Conservation (phyloP, 2,113 vertebrate genomes). For the Microtus richardsoni region DNA sequence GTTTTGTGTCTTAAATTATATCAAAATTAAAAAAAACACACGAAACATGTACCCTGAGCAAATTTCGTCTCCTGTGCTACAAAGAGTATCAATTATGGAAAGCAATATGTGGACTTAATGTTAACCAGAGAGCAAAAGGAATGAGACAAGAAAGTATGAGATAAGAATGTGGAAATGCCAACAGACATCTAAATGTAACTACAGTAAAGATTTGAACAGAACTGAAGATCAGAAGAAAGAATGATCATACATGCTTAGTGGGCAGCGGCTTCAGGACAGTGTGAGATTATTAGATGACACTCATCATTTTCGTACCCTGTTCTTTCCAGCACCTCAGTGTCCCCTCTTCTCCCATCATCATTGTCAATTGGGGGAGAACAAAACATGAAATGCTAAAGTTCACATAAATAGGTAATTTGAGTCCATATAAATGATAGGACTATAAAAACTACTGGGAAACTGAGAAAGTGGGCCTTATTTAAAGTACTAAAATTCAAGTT, state of each 20-base stretch:
- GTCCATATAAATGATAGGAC: not conserved
- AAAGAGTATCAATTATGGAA: not conserved
- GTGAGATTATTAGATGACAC: not conserved
- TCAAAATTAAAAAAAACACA: not conserved
- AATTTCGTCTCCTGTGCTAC: not conserved
- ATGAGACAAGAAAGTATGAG: not conserved
- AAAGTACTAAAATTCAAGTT: conserved; percentile 53
- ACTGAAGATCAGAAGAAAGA: not conserved
- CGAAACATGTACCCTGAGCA: not conserved
- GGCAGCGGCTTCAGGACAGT: not conserved
- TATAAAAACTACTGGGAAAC: not conserved
- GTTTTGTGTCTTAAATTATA: conserved; percentile 10
- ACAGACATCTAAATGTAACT: not conserved
- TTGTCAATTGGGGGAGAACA: rapidly evolving
- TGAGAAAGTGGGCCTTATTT: not conserved
- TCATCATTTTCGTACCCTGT: rapidly evolving
- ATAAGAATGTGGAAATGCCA: not conserved
- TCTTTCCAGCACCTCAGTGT: not conserved
- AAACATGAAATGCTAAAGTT: not conserved
- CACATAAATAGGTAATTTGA: not conserved
- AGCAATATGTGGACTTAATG: not conserved
- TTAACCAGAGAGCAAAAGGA: not conserved
- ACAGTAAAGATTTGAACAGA: not conserved
- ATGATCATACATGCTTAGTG: not conserved
- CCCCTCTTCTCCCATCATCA: not conserved